Evolutionary conservation across 2,797 vertebrate genomes (phyloP).

Genomic region (Pagetopsis macropterus): DNA sequence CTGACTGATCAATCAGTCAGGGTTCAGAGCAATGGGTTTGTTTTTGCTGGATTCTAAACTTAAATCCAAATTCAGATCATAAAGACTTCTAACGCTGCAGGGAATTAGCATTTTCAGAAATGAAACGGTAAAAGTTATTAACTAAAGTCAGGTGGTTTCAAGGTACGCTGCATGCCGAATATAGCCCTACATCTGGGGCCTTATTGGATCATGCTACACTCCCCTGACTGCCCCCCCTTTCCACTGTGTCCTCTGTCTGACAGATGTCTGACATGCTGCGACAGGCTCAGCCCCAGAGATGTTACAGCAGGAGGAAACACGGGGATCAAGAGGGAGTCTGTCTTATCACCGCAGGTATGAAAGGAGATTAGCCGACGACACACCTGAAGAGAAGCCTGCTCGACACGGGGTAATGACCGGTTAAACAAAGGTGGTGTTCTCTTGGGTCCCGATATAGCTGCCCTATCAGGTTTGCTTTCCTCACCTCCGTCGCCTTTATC

Average conservation of each 20-base stretch:
- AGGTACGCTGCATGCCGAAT: conserved; percentile 19
- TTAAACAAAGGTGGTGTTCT: conserved; percentile 52
- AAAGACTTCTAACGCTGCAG: background rate
- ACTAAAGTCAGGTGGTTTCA: conserved; percentile 8
- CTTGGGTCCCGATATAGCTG: background rate
- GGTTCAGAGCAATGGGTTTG: conserved; percentile 11
- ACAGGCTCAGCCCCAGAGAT: conserved; percentile 63
- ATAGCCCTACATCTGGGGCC: conserved; percentile 30
- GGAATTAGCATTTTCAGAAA: conserved; percentile 5
- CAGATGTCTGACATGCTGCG: conserved; percentile 69
- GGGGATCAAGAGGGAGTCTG: conserved; percentile 63
- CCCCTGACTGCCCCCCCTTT: background rate
- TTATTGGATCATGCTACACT: conserved; percentile 15
- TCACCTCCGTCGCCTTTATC: conserved; percentile 38
- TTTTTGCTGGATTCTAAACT: background rate
- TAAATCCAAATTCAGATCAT: conserved; percentile 36
- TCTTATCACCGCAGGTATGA: conserved; percentile 69
- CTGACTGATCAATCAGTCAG: conserved; percentile 17
- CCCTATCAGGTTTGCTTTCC: conserved; percentile 31
- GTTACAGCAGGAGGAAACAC: conserved; percentile 54
- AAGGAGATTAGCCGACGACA: conserved; percentile 56
- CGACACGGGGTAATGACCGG: conserved; percentile 54
- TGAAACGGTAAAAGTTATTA: background rate
- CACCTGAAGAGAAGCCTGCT: conserved; percentile 60
- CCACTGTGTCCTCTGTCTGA: conserved; percentile 49